Evolutionary conservation across 2,888 invertebrate species (phyloP).

Genomic region (Acheta domesticus): DNA sequence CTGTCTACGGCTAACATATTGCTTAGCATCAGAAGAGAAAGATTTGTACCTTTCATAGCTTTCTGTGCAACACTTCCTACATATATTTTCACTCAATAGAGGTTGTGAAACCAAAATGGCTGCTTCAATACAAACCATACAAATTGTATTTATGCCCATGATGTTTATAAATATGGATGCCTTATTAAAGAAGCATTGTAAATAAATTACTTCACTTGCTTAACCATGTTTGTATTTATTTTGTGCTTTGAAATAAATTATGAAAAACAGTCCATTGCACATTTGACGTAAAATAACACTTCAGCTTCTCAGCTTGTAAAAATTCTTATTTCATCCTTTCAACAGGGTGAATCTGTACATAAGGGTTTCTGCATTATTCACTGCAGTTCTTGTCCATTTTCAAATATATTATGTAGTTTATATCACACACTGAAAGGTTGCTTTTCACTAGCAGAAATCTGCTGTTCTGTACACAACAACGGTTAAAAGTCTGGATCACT

Average conservation of each 20-base stretch:
- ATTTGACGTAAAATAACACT: constrained; percentile 31
- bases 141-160: neutral
- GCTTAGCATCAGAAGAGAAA: constrained; percentile 22
- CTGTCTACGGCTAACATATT: constrained; percentile 21
- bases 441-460: constrained; percentile 18
- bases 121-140: constrained; percentile 21
- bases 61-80: constrained; percentile 23
- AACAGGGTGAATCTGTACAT: constrained; percentile 22
- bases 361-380: constrained; percentile 2
- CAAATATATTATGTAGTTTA: constrained; percentile 20
- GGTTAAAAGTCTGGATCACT: constrained; percentile 56
- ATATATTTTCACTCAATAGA: neutral
- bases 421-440: constrained; percentile 25
- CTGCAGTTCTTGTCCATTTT: neutral
- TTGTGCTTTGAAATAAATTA: constrained; percentile 37
- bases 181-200: constrained; percentile 12
- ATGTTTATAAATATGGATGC: constrained; percentile 19
- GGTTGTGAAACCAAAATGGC: neutral
- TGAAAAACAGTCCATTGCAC: constrained; percentile 36
- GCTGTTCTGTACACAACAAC: constrained; percentile 24
- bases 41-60: constrained; percentile 23
- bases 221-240: constrained; percentile 26
- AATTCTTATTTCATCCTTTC: constrained; percentile 21
- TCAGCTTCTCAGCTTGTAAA: constrained; percentile 18
- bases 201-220: constrained; percentile 30